Evolutionary conservation across 37 sponge, comb jelly and placozoan species (phyloP), one percentile per base, ranked within the genome.

Genomic region (Tethya wilhelma): DNA sequence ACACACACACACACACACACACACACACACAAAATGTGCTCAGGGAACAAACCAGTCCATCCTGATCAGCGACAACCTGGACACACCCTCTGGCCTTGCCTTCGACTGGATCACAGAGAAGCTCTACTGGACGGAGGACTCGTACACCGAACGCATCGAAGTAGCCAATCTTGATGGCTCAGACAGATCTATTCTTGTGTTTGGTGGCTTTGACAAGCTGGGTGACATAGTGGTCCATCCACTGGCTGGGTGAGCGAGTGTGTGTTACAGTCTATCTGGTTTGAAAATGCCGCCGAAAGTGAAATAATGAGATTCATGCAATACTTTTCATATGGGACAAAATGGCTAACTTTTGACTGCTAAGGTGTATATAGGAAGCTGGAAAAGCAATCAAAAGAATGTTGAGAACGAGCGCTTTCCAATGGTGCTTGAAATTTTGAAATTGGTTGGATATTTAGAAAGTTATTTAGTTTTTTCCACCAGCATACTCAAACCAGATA

Each of bases 41-140:
- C 69, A 92, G 92, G 92, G 92, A 0, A 53, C 44, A 2, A 62
- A 81, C 56, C 70, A 78, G 69, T 59, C 40, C 0, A 33, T 44
- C 0, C 26, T 90, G 1, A 31, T 85, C 37, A 56, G 36, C 64
- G 63, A 34, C 41, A 78, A 75, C 59, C 44, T 93, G 25, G 23
- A 1, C 26, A 31, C 55, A 0, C 94, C 90, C 40, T 79, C 38
- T 4, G 94, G 87, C 12, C 14, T 93, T 12, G 87, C 91, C 56
- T 22, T 88, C 60, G 94, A 93, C 81, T 93, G 90, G 90, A 25
- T 86, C 4, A 70, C 67, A 17, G 56, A 42, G 38, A 85, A 85
- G 56, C 79, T 96, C 31, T 95, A 92, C 74, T 95, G 90, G 90
- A 64, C 85, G 1, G 93, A 95, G 41, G 56, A 56, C 23, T 78